Base-by-base conservation (phyloP, 2,797 vertebrate species). In the Acestrorhynchus altus region DNA sequence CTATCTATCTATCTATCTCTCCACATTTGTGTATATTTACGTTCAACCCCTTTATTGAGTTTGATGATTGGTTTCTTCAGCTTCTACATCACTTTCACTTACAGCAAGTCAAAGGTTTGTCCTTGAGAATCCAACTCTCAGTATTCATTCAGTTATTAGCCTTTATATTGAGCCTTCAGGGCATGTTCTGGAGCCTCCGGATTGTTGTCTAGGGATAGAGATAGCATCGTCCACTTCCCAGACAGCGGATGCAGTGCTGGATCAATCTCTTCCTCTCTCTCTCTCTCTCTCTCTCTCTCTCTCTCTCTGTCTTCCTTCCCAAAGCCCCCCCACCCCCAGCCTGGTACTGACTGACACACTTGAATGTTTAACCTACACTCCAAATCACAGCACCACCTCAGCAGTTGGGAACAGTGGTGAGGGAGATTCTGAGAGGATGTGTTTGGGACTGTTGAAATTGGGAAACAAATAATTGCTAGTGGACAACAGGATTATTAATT, bases 211-310 rank as follows among this genome's bases (percentile, higher is more conserved):
- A 63, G 74, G 81, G 77, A 77, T 71, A 83, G 78, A 84, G 88
- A 89, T 86, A 78, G 80, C 71, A 87, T 88, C 88, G 76, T 84
- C 85, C 87, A 85, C 82, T 83, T 83, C 66, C 67, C 64, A 20
- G 65, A 81, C 80, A 68, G 72, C 47, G 44, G 24, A 64, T 16
- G 10, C 44, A 71, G 40, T 8, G 44, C 73, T 64, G 52, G 74
- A 89, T 88, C 88, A 83, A 84, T 87, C 84, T 88, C 77, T 86
- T 79, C 86, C 87, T 83, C 81, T 82, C 80, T 87, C 84, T 84
- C 88, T 84, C 89, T 85, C 84, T 89, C 84, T 80, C 70, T 77
- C 70, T 39, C 77, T 40, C 16, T 75, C 73, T 63, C 46, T 60
- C 20, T 47, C n/a, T n/a, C n/a, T n/a, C n/a, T n/a, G n/a, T n/a